These are phyloP conservation scores for Charadrius vociferus DNA, from an alignment of 2,113 vertebrate species.

Conservation along the genomic window DNA sequence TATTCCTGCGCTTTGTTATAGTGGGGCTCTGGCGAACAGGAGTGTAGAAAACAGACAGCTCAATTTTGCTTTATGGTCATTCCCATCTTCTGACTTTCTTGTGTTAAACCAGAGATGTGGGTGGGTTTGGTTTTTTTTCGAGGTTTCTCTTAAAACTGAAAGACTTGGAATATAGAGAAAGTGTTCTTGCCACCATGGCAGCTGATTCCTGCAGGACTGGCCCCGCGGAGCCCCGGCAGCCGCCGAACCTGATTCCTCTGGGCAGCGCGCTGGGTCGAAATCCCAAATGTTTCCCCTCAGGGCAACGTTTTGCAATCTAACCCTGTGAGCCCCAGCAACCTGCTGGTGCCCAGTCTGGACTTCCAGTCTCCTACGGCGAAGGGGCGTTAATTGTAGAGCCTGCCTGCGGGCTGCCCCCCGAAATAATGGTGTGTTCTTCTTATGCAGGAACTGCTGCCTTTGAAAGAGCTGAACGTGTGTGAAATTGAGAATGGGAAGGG, in stretches of 20 bases:
- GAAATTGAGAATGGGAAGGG: slow-evolving; percentile 72
- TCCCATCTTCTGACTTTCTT: neutral
- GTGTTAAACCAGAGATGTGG: neutral
- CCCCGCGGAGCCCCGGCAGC: neutral
- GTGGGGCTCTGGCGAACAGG: neutral
- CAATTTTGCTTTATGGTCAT: fast-evolving
- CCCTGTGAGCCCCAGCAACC: neutral
- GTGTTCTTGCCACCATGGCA: neutral
- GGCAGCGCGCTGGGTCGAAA: fast-evolving
- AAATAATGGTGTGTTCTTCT: neutral
- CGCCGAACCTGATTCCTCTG: neutral
- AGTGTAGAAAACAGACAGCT: neutral
- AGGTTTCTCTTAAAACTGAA: neutral
- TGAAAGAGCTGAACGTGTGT: slow-evolving; percentile 85
- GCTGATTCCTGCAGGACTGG: neutral
- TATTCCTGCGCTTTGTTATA: fast-evolving
- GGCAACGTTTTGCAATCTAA: neutral
- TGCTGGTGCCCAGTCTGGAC: neutral
- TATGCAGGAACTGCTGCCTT: slow-evolving; percentile 86
- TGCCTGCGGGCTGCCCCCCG: neutral
- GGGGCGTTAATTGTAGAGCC: neutral
- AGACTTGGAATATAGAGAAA: neutral
- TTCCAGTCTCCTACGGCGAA: neutral
- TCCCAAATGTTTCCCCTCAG: neutral
- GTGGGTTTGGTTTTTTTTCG: neutral